Conservation (phyloP, 2,113 vertebrate species). For the Steatornis caripensis region DNA sequence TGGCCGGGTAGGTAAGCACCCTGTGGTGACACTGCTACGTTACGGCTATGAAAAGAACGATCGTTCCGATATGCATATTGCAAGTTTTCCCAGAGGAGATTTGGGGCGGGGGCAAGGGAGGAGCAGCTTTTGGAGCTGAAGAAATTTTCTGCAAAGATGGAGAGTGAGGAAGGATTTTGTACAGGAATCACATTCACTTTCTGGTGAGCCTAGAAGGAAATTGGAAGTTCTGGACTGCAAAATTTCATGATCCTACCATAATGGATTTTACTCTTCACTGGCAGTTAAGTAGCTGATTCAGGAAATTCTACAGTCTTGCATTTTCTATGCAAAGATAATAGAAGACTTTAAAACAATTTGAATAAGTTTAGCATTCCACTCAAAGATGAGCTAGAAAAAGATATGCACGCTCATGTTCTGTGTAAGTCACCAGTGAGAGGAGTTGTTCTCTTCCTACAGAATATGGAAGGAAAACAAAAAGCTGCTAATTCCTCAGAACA, state of each 20-base stretch:
- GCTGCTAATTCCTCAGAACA: neutral
- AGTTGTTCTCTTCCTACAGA: neutral
- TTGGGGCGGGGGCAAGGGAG: no score
- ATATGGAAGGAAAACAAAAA: neutral
- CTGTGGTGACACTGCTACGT: neutral
- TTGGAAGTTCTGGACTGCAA: neutral
- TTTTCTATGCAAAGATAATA: neutral
- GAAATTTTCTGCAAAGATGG: neutral
- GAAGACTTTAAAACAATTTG: neutral
- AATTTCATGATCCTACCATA: no score
- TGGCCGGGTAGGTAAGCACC: neutral
- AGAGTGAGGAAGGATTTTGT: neutral
- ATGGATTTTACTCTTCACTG: neutral
- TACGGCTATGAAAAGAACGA: neutral
- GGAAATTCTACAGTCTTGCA: neutral
- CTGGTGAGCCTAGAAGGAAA: neutral
- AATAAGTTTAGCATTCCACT: neutral
- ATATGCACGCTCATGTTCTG: fast-evolving
- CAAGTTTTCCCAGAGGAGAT: no score
- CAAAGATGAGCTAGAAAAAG: neutral
- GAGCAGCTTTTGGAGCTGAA: neutral
- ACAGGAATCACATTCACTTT: neutral
- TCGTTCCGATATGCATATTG: neutral
- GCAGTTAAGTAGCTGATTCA: neutral
- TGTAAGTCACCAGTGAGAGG: neutral